Evolutionary conservation across 2,888 invertebrate species (phyloP).

Genomic region (Lissonota sp.): DNA sequence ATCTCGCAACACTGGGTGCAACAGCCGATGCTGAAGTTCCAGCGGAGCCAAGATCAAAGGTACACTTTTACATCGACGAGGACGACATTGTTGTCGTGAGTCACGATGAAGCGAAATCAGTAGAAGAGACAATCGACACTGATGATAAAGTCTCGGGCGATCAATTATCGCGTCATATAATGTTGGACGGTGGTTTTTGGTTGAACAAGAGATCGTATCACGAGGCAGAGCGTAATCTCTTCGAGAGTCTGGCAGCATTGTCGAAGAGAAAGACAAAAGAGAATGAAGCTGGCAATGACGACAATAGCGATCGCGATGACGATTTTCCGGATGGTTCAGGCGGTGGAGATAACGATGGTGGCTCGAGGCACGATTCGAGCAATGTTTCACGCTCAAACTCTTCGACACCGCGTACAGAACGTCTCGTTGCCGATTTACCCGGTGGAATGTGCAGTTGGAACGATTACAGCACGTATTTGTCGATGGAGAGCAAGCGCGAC

Average conservation of each 20-base stretch:
- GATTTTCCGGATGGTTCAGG: slow-evolving; percentile 82
- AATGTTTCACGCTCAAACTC: slow-evolving; percentile 57
- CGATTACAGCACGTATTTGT: slow-evolving; percentile 91
- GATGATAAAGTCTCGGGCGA: slow-evolving; percentile 3
- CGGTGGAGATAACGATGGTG: slow-evolving; percentile 85
- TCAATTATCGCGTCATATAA: slow-evolving; percentile 74
- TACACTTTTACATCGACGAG: slow-evolving; percentile 80
- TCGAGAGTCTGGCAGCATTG: slow-evolving; percentile 85
- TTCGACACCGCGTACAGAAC: slow-evolving; percentile 85
- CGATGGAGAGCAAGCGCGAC: slow-evolving; percentile 84
- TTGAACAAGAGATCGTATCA: slow-evolving; percentile 87
- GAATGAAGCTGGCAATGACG: slow-evolving; percentile 53
- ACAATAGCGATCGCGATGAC: slow-evolving; percentile 74
- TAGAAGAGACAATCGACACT: slow-evolving; percentile 27
- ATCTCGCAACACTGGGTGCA: slow-evolving; percentile 58
- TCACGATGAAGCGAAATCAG: slow-evolving; percentile 67
- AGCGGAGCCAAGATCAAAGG: slow-evolving; percentile 73
- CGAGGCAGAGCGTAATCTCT: slow-evolving; percentile 88
- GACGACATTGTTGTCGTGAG: slow-evolving; percentile 78
- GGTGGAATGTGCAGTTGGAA: slow-evolving; percentile 93
- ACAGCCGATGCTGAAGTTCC: slow-evolving; percentile 53
- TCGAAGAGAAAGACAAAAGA: slow-evolving; percentile 74
- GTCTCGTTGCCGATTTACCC: slow-evolving; percentile 90
- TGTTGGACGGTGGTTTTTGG: slow-evolving; percentile 86
- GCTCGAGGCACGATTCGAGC: slow-evolving; percentile 73